Percentiles rank a stretch among this genome's conserved stretches.
These are phyloP conservation scores for Ptychadena robeensis DNA, from an alignment of 2,797 vertebrate genomes.

Conservation along the genomic window DNA sequence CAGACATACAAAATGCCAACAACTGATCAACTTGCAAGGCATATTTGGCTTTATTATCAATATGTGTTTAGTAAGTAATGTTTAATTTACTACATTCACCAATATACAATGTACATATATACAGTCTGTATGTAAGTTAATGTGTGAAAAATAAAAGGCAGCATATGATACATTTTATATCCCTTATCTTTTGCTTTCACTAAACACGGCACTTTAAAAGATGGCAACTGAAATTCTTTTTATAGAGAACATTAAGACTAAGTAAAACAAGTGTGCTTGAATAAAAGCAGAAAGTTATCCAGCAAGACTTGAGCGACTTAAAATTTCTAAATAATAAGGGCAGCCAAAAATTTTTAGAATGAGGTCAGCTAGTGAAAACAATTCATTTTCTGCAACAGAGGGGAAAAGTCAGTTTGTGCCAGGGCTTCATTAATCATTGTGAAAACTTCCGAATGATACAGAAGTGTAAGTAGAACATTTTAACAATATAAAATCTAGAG, in stretches of 20 bases:
- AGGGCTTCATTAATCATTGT: conserved; percentile 58
- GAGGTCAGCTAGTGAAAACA: conserved; percentile 57
- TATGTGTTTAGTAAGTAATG: no score
- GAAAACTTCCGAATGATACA: conserved; percentile 54
- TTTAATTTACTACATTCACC: no score
- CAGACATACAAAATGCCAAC: no score
- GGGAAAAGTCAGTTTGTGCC: conserved; percentile 48
- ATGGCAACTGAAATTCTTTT: neutral
- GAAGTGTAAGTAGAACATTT: conserved; percentile 40
- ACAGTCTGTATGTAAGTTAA: neutral
- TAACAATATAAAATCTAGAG: conserved; percentile 32
- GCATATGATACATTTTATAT: neutral
- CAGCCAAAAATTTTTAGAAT: conserved; percentile 44
- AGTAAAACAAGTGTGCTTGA: neutral
- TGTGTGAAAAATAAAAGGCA: no score
- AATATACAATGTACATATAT: neutral
- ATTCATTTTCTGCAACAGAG: conserved; percentile 56
- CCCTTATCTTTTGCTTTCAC: neutral
- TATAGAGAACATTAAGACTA: neutral
- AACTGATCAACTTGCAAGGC: neutral
- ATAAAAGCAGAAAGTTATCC: conserved; percentile 44
- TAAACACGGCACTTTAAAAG: neutral
- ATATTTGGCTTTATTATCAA: no score
- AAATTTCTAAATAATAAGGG: conserved; percentile 37
- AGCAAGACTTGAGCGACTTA: neutral